A percentile compares a stretch with the other conserved stretches of the same genome.
Conservation (phyloP, 2,888 invertebrate genomes). For the Mesorhabditis spiculigera region DNA sequence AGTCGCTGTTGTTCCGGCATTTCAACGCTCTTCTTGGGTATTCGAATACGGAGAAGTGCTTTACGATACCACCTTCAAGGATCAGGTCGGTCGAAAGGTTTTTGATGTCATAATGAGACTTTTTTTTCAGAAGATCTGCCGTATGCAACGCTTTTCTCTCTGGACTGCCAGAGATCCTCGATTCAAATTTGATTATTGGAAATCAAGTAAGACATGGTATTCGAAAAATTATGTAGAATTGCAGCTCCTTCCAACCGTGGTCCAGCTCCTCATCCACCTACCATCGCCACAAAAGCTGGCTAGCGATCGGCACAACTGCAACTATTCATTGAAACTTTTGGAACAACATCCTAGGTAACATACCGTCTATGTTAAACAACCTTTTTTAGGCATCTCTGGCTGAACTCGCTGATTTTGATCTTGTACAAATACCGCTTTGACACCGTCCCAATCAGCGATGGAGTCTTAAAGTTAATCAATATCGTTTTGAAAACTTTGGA, state of each 20-base stretch:
- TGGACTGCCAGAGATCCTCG: constrained; percentile 80
- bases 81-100: constrained; percentile 68
- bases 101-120: not conserved
- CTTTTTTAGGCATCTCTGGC: constrained; percentile 79
- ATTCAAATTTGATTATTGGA: constrained; percentile 92
- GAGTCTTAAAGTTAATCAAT: constrained; percentile 77
- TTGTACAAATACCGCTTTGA: constrained; percentile 76
- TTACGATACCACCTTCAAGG: constrained; percentile 82
- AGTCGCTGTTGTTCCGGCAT: constrained; percentile 84
- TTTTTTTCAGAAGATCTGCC: constrained; percentile 73
- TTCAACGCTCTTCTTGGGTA: constrained; percentile 87
- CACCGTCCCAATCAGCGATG: constrained; percentile 61
- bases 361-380: constrained; percentile 72
- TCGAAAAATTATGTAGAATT: constrained; percentile 60
- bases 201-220: constrained; percentile 69
- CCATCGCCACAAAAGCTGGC: constrained; percentile 73
- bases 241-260: constrained; percentile 78
- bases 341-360: constrained; percentile 20
- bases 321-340: constrained; percentile 68
- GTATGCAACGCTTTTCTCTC: constrained; percentile 93
- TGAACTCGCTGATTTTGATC: constrained; percentile 84
- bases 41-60: constrained; percentile 82
- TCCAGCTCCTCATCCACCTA: constrained; percentile 76
- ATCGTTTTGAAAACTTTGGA: constrained; percentile 88
- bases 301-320: constrained; percentile 68